Conservation (phyloP, 1,140 invertebrate genomes). For the Dysdera silvatica region DNA sequence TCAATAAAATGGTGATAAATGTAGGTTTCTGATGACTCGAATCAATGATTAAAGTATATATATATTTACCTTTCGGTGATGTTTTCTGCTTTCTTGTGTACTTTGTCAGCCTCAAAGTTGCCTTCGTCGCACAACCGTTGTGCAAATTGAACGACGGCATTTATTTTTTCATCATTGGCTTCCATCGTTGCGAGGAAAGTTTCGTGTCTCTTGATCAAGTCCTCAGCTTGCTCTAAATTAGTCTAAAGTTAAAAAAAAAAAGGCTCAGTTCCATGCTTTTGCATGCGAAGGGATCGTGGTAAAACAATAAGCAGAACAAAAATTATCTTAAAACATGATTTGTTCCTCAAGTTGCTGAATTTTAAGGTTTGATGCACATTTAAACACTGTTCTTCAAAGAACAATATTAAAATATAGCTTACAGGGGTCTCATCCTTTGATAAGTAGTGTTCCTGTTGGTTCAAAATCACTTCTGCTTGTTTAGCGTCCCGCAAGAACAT, state of each 20-base stretch:
- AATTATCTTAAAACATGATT: too few species aligned
- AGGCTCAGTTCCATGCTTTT: too few species aligned
- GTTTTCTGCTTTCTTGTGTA: constrained; percentile 89
- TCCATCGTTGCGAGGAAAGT: constrained; percentile 99
- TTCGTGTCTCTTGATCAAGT: constrained; percentile 93
- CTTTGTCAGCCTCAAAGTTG: constrained; percentile 85
- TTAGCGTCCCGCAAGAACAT: constrained; percentile 93
- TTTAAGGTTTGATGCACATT: too few species aligned
- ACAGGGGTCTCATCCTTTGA: constrained; percentile 89
- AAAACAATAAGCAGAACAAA: neutral
- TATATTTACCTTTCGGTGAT: constrained; percentile 63
- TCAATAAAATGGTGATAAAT: too few species aligned
- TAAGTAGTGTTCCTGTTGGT: constrained; percentile 93
- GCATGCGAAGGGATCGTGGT: too few species aligned
- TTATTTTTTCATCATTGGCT: constrained; percentile 99
- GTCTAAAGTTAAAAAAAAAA: constrained; percentile 40
- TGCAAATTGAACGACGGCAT: constrained; percentile 86
- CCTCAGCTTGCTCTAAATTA: constrained; percentile 94
- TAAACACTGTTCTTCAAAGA: too few species aligned
- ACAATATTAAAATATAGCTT: too few species aligned
- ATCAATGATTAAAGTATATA: too few species aligned
- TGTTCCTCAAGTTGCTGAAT: too few species aligned
- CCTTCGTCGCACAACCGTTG: constrained; percentile 77
- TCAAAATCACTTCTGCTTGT: constrained; percentile 93
- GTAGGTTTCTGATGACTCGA: too few species aligned